These are phyloP conservation scores for Eueremaeus valkanovi DNA, from an alignment of 2,888 invertebrate genomes.

Conservation along the genomic window DNA sequence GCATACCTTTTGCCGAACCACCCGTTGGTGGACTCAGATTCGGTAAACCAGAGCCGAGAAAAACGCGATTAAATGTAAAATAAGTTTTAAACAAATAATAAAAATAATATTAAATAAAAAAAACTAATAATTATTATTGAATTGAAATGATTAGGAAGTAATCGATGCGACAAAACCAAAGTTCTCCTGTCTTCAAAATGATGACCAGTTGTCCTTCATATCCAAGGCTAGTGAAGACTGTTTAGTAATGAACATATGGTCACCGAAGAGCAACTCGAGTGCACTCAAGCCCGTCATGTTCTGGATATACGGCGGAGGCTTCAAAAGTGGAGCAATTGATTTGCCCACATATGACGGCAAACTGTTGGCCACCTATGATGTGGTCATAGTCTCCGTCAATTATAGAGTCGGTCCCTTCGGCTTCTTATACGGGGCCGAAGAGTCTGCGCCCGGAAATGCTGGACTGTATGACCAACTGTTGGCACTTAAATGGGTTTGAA, in stretches of 20 bases:
- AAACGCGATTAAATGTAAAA: not conserved
- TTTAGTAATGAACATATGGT: conserved; percentile 20
- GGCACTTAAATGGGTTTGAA: conserved; percentile 50
- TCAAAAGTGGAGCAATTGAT: conserved; percentile 47
- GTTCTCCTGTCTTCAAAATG: not conserved
- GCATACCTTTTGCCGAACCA: conserved; percentile 6
- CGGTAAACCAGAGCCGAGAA: not conserved
- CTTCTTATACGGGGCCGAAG: conserved; percentile 37
- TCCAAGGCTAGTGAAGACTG: conserved; percentile 25
- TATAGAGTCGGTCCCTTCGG: conserved; percentile 56
- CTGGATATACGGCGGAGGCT: conserved; percentile 52
- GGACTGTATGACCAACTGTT: conserved; percentile 56
- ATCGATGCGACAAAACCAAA: conserved; percentile 18
- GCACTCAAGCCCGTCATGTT: conserved; percentile 50
- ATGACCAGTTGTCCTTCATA: too few relatives aligned
- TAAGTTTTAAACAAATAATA: too few relatives aligned
- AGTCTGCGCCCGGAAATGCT: conserved; percentile 54
- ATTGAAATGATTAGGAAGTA: not conserved
- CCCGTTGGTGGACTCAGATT: conserved; percentile 33
- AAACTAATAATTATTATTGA: not conserved
- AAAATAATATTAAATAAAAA: not conserved
- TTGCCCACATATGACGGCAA: conserved; percentile 43
- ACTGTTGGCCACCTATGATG: conserved; percentile 50
- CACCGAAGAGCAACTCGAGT: not conserved
- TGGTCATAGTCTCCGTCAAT: conserved; percentile 56